A percentile compares a stretch with the other conserved stretches of the same genome.
These are phyloP conservation scores for Nephrocerus scutellatus DNA, from an alignment of 2,888 invertebrate species.

Conservation along the genomic window DNA sequence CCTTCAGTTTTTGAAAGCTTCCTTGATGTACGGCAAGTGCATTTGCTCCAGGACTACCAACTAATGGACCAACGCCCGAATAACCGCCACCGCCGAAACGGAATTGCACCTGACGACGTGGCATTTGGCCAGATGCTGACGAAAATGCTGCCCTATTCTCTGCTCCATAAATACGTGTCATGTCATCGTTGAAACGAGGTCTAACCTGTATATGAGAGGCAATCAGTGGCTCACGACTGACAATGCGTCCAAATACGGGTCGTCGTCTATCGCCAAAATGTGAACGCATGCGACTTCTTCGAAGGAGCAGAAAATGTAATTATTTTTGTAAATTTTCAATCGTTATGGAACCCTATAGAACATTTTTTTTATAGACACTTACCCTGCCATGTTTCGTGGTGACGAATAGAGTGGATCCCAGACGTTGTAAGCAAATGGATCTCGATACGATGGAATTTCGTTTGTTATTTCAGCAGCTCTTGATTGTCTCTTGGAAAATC, in stretches of 20 bases:
- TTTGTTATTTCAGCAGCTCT: conserved; percentile 81
- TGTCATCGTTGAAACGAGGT: conserved; percentile 51
- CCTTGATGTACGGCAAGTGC: conserved; percentile 39
- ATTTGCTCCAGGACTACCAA: conserved; percentile 24
- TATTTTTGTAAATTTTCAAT: no score
- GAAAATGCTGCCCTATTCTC: conserved; percentile 28
- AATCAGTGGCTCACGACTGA: conserved; percentile 62
- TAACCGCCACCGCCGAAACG: conserved; percentile 24
- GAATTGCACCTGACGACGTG: conserved; percentile 32
- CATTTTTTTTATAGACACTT: no score
- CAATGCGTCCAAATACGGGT: conserved; percentile 65
- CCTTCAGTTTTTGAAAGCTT: conserved; percentile 69
- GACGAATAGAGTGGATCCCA: conserved; percentile 64
- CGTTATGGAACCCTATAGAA: no score
- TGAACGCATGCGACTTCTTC: conserved; percentile 45
- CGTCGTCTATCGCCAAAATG: conserved; percentile 45
- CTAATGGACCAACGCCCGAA: conserved; percentile 1
- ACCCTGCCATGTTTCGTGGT: conserved; percentile 54
- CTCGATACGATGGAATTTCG: conserved; percentile 74
- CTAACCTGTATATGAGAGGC: conserved; percentile 41
- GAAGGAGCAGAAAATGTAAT: no score
- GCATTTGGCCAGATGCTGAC: conserved; percentile 18
- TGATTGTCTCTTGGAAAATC: conserved; percentile 79
- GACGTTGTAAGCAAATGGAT: conserved; percentile 73
- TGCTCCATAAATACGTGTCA: conserved; percentile 50